A percentile compares a stretch with the other conserved stretches of the same genome.
These are phyloP conservation scores for Centruroides sculpturatus DNA, from an alignment of 1,140 invertebrate genomes.

Conservation along the genomic window DNA sequence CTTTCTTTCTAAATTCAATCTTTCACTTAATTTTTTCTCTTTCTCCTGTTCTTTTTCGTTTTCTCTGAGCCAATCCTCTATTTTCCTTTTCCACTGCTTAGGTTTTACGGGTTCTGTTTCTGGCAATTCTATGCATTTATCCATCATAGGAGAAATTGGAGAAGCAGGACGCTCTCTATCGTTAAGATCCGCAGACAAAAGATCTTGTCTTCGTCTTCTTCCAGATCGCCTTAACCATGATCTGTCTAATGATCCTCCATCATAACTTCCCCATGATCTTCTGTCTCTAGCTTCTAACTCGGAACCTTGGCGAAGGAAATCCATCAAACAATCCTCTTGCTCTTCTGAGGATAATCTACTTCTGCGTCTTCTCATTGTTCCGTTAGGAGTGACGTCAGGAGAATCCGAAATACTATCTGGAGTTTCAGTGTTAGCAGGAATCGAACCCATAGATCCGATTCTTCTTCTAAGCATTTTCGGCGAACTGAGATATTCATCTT, in stretches of 20 bases:
- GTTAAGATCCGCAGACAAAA: slow-evolving; percentile 51
- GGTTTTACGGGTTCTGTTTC: slow-evolving; percentile 1
- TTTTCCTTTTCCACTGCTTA: slow-evolving; percentile 3
- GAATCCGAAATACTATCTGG: slow-evolving; percentile 32
- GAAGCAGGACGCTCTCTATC: slow-evolving; percentile 53
- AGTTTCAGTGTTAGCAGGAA: slow-evolving; percentile 26
- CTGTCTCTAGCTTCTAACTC: slow-evolving; percentile 55
- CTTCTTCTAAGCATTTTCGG: slow-evolving; percentile 39
- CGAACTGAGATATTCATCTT: slow-evolving; percentile 26
- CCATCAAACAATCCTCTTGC: slow-evolving; percentile 68
- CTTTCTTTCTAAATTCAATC: slow-evolving; percentile 4
- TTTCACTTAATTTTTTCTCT: neutral
- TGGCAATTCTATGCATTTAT: neutral
- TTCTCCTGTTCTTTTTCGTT: slow-evolving; percentile 8
- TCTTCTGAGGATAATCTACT: slow-evolving; percentile 68
- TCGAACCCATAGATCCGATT: slow-evolving; percentile 18
- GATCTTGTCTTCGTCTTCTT: slow-evolving; percentile 46
- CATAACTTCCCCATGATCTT: slow-evolving; percentile 62
- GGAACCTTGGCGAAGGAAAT: slow-evolving; percentile 49
- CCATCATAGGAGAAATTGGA: slow-evolving; percentile 26
- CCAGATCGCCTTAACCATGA: slow-evolving; percentile 66
- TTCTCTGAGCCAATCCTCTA: slow-evolving; percentile 10
- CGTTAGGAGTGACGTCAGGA: slow-evolving; percentile 69
- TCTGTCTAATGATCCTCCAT: slow-evolving; percentile 46
- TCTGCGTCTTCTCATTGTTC: slow-evolving; percentile 61